These are phyloP conservation scores for Himalopsyche anomala DNA, from an alignment of 2,888 invertebrate genomes.

Conservation along the genomic window DNA sequence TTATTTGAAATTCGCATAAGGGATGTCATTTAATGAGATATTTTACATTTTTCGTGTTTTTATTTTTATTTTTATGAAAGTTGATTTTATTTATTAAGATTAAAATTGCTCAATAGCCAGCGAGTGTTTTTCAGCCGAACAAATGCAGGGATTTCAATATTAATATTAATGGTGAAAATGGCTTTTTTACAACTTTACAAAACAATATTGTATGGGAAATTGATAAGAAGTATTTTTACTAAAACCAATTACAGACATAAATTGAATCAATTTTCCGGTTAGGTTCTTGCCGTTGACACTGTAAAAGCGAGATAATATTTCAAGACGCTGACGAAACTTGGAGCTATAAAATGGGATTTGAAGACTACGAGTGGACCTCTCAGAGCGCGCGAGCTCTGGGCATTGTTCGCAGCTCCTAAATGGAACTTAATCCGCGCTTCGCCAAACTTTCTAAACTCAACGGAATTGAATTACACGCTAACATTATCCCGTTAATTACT, in stretches of 20 bases:
- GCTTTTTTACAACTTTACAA: no score
- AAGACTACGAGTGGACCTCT: background rate
- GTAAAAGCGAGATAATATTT: background rate
- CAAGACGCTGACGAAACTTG: conserved; percentile 21
- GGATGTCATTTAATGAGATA: conserved; percentile 36
- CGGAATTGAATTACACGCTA: conserved; percentile 45
- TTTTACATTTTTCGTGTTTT: conserved; percentile 9
- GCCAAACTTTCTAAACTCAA: conserved; percentile 27
- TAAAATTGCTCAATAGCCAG: background rate
- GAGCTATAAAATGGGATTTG: background rate
- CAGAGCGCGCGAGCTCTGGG: background rate
- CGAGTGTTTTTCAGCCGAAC: background rate
- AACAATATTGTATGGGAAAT: no score
- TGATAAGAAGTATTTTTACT: background rate
- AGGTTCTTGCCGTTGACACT: background rate
- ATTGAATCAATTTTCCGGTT: background rate
- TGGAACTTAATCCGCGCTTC: conserved; percentile 11
- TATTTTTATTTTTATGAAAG: background rate
- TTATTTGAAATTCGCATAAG: conserved; percentile 40
- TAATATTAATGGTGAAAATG: no score
- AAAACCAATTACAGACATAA: background rate
- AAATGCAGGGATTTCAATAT: background rate
- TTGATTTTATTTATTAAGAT: conserved; percentile 15
- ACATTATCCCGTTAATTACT: conserved; percentile 26
- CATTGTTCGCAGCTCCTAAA: conserved; percentile 10